Evolutionary conservation across 53 echinoderm and acorn worm genomes (phyloP), one percentile per base, ranked within the genome.

Genomic region (Apostichopus leukothele): DNA sequence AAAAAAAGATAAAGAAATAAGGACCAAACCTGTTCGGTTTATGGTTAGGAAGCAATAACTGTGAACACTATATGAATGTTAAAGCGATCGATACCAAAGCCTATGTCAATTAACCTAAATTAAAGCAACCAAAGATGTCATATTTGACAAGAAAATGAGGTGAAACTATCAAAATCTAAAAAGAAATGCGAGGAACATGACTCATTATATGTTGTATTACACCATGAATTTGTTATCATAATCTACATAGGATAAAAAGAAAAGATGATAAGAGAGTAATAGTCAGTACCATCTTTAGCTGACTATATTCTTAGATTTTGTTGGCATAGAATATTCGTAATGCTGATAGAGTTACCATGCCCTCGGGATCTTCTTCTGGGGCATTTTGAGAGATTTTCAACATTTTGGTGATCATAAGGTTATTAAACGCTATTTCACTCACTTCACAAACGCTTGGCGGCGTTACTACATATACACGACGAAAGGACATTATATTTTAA

Each of bases 101-200:
- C 54, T 81, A 59, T 81, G 81, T 81, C 81, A 81, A 81, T 81
- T 81, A 81, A 81, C 81, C 81, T 51, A 81, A 59, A 55, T 55
- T 81, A 55, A 81, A 59, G 55, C 54, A 59, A 57, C 54, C 81
- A 23, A 54, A 81, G 59, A 81, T 59, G 59, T 81, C 81, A 81
- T 81, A 81, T 81, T 54, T 81, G 55, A 81, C 54, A 23, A 51
- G 55, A 21, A 54, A 81, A 81, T 59, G 54, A 22, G 55, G 81
- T 81, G 81, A 81, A 81, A 81, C 54, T 50, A 54, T 59, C 53
- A 54, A 59, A 81, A 81, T 81, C 81, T 19, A 18, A 71, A 39
- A 39, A 81, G 81, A 81, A 55, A 81, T 59, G 54, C 81, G 81
- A 81, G 54, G 18, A 54, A 81, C 71, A 19, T 71, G 71, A 71